Percentiles rank a stretch among this genome's conserved stretches.
These are phyloP conservation scores for Acleris sparsana DNA, from an alignment of 2,888 invertebrate genomes.

Conservation along the genomic window DNA sequence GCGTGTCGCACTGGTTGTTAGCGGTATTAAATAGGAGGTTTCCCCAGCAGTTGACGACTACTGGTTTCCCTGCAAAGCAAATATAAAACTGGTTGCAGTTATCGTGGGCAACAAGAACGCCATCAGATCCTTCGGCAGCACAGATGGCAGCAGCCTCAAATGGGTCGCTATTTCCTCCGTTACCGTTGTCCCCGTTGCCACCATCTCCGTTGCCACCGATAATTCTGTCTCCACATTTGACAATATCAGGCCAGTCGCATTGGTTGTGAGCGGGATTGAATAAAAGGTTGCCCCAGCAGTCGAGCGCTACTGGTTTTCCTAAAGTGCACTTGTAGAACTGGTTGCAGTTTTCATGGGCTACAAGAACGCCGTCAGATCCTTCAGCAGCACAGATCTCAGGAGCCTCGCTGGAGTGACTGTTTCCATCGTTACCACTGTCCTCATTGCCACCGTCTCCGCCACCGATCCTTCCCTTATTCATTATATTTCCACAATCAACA, in stretches of 20 bases:
- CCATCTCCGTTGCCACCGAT: constrained; percentile 39
- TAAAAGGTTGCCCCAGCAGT: constrained; percentile 42
- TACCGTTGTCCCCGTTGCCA: too few species aligned
- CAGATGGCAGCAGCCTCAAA: constrained; percentile 45
- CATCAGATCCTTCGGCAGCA: constrained; percentile 45
- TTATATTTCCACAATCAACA: constrained; percentile 46
- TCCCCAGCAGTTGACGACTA: constrained; percentile 42
- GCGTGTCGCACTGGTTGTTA: constrained; percentile 50
- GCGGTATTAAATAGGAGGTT: constrained; percentile 48
- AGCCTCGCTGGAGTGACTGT: constrained; percentile 48
- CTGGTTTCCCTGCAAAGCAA: constrained; percentile 45
- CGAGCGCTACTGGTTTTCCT: constrained; percentile 44
- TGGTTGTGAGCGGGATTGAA: constrained; percentile 45
- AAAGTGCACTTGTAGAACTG: constrained; percentile 50
- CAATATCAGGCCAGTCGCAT: constrained; percentile 49
- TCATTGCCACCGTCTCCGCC: constrained; percentile 30
- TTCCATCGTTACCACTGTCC: constrained; percentile 36
- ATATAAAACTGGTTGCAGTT: constrained; percentile 53
- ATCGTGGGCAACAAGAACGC: constrained; percentile 52
- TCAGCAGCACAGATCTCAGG: constrained; percentile 47
- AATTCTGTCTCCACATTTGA: constrained; percentile 46
- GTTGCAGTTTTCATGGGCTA: constrained; percentile 55
- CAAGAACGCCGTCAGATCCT: constrained; percentile 44
- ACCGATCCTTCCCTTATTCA: constrained; percentile 15
- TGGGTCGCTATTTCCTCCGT: constrained; percentile 23